Conservation (phyloP, 2,888 invertebrate genomes). For the Lasioglossum villosulum region DNA sequence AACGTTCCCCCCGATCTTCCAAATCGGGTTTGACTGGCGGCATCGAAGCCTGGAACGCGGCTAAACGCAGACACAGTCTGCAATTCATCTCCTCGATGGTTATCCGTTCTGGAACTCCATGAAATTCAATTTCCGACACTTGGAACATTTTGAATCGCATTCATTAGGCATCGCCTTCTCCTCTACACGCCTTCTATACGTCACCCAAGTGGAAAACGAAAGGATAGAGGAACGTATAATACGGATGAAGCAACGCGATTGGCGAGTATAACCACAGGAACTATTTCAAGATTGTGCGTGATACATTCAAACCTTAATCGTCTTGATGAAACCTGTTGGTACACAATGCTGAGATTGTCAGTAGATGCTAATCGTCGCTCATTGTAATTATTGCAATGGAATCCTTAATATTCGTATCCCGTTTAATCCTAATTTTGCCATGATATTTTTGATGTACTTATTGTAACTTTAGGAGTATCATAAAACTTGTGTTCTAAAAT, state of each 20-base stretch:
- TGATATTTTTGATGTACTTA: too few species aligned
- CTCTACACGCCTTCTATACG: conserved; percentile 31
- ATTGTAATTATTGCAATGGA: too few species aligned
- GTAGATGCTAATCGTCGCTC: too few species aligned
- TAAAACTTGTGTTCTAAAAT: neutral
- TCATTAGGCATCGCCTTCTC: conserved; percentile 56
- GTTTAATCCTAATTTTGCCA: too few species aligned
- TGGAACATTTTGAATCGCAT: conserved; percentile 66
- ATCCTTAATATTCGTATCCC: too few species aligned
- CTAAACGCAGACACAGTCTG: conserved; percentile 45
- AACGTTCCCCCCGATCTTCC: neutral
- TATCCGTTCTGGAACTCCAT: conserved; percentile 54
- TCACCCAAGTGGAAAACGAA: conserved; percentile 30
- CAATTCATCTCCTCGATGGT: conserved; percentile 57
- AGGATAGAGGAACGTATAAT: neutral
- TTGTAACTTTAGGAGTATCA: too few species aligned
- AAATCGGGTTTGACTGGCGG: conserved; percentile 39
- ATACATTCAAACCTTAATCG: neutral
- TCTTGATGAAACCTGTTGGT: too few species aligned
- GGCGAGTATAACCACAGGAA: neutral
- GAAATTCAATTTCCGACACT: conserved; percentile 67
- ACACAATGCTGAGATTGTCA: too few species aligned
- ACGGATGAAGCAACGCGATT: neutral
- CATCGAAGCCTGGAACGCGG: conserved; percentile 40
- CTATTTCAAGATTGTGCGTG: neutral